Evolutionary conservation across 2,113 vertebrate species (phyloP), one percentile per base, ranked within the genome.

Genomic region (Columbina picui): DNA sequence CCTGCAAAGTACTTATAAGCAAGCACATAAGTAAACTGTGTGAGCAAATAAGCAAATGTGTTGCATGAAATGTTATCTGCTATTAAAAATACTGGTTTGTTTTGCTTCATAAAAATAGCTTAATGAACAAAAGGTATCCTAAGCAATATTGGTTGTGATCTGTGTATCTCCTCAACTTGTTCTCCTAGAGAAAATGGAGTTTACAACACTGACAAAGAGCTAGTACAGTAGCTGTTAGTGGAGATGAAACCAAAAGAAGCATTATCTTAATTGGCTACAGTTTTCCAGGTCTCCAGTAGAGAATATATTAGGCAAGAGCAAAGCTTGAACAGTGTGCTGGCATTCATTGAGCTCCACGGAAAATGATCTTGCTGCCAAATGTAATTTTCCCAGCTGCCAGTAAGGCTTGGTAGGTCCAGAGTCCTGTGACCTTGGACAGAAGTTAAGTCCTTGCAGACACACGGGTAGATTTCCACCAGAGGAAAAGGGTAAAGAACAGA

Each of bases 281-380:
- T 78, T 74, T 92, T 74, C 41, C 60, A 93, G 50, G 47, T 73
- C 41, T 86, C 67, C 47, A 83, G 50, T 6, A 79, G 70, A 89
- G 59, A 92, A 94, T 26, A 34, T 32, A 90, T 20, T 60, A 92
- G 56, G 34, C 52, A 84, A 89, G 43, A 88, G 50, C 52, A 90
- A 77, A 93, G 59, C 76, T 43, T 83, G 59, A 94, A 59, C 36
- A 85, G 57, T 27, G 43, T 74, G 29, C 38, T 86, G 85, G 55
- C 90, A 89, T 75, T 73, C 47, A 79, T 0, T 29, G 38, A 67
- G 29, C 71, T 90, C 71, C 71, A 90, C 39, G 47, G 76, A 90
- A 95, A 92, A 78, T 4, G 30, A 52, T 78, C 43, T 34, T 53
- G 25, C 41, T 96, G 95, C 86, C 91, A 97, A 94, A 92, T 14